These are phyloP conservation scores for Vandiemenella viatica DNA, from an alignment of 2,888 invertebrate species.

Conservation along the genomic window DNA sequence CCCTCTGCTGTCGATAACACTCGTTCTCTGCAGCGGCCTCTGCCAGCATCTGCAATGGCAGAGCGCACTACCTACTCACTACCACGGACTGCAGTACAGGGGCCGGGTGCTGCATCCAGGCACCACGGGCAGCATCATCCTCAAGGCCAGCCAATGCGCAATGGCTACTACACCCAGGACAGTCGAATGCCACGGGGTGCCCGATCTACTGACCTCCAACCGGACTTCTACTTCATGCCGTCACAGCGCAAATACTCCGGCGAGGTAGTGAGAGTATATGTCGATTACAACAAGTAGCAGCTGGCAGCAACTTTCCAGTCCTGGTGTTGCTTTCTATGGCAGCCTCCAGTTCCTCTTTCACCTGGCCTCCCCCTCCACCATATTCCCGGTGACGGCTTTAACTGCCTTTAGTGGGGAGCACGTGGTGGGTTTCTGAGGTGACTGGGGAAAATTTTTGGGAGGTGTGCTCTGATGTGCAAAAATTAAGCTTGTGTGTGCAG, in stretches of 20 bases:
- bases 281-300: constrained; percentile 62
- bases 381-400: too few relatives aligned
- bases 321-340: too few relatives aligned
- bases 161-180: constrained; percentile 22
- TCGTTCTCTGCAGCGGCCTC: constrained; percentile 33
- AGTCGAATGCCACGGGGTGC: constrained; percentile 27
- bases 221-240: constrained; percentile 92
- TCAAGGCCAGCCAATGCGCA: constrained; percentile 20
- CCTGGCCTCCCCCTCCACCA: too few relatives aligned
- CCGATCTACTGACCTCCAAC: constrained; percentile 35
- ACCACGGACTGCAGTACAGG: constrained; percentile 46
- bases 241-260: constrained; percentile 87
- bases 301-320: too few relatives aligned
- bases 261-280: constrained; percentile 71
- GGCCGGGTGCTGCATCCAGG: too few relatives aligned
- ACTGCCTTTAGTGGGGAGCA: too few relatives aligned
- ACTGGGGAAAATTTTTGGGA: too few relatives aligned
- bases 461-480: too few relatives aligned
- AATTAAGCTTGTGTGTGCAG: too few relatives aligned
- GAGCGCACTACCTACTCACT: constrained; percentile 60
- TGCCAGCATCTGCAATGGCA: constrained; percentile 9
- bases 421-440: too few relatives aligned
- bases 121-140: constrained; percentile 14
- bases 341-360: too few relatives aligned
- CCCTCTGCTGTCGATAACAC: neutral